A percentile compares a stretch with the other conserved stretches of the same genome.
Evolutionary conservation across 37 sponge, comb jelly and placozoan genomes (phyloP).

Genomic region (Cliona cf. orientalis): DNA sequence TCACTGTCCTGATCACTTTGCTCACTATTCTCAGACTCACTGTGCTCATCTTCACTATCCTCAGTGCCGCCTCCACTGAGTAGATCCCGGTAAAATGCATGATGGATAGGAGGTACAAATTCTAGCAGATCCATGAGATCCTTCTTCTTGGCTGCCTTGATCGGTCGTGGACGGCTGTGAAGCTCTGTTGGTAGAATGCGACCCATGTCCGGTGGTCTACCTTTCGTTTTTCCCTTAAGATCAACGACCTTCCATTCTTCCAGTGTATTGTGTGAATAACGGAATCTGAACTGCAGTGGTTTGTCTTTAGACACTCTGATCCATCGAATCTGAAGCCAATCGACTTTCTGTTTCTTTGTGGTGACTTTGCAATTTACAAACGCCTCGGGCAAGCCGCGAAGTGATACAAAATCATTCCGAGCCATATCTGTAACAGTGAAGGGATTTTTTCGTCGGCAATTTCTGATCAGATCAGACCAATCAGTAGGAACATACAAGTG

Average conservation of each 20-base stretch:
- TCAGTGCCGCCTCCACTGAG: conserved; percentile 1
- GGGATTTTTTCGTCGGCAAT: too few relatives aligned
- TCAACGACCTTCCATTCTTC: conserved; percentile 37
- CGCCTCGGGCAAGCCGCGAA: too few relatives aligned
- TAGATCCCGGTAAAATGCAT: conserved; percentile 11
- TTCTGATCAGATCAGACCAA: too few relatives aligned
- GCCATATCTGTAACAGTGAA: too few relatives aligned
- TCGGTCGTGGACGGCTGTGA: neutral
- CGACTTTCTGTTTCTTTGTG: too few relatives aligned
- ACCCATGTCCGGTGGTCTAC: neutral
- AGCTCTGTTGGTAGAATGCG: neutral
- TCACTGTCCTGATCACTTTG: too few relatives aligned
- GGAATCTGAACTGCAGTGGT: too few relatives aligned
- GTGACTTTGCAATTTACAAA: too few relatives aligned
- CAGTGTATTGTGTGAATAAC: conserved; percentile 19
- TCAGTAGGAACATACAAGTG: too few relatives aligned
- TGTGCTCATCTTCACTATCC: conserved; percentile 8
- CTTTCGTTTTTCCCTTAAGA: conserved; percentile 3
- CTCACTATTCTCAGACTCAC: conserved; percentile 7
- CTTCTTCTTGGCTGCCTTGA: conserved; percentile 5
- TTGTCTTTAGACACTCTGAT: too few relatives aligned
- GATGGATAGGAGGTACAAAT: conserved; percentile 23
- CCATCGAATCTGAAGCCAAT: too few relatives aligned
- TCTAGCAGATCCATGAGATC: conserved; percentile 24
- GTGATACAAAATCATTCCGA: too few relatives aligned